Evolutionary conservation across 2,888 invertebrate species (phyloP), one percentile per base, ranked within the genome.

Genomic region (Drosophila peninsularis): DNA sequence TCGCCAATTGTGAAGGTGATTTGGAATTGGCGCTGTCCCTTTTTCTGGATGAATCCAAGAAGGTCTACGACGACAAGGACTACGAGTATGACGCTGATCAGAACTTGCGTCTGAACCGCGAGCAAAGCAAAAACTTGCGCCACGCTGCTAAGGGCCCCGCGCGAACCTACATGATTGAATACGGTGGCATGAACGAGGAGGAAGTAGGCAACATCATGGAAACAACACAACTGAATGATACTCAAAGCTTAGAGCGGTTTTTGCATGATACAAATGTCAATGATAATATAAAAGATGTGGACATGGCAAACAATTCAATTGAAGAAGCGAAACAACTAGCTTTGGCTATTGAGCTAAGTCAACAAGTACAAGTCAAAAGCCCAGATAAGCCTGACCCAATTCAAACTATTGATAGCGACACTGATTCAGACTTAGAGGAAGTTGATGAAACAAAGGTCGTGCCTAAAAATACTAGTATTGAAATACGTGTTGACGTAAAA

Each of bases 161-260:
- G 3, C 94, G 95, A 88, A 93, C 94, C 39, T 96, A 96, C 75
- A 96, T 96, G 94, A 93, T 95, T 90, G 96, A 96, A 91, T 95
- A 96, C 81, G 96, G 95, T 81, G 96, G 95, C 69, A 94, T 96
- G 82, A 95, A 96, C 52, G 94, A 95, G 74, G 94, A 94, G 71
- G 95, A 96, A 88, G 95, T 97, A 69, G 92, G 93, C 36, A 93
- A 94, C 80, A 93, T 95, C 62, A 92, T 95, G 72, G 88, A 91
- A 36, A 53, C 80, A 30, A 89, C 90, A 5, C 90, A 91, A 66
- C 49, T 79, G 0, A 82, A 84, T 64, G 75, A 86, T 62, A 87
- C 87, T 1, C 75, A 79, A 11, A 54, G 47, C 7, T 19, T 86
- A 13, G 80, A 82, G n/a, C 30, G 32, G 0, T 39, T 71, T 0